These are phyloP conservation scores for Sebastes aleutianus DNA, from an alignment of 2,797 vertebrate genomes.

Conservation along the genomic window DNA sequence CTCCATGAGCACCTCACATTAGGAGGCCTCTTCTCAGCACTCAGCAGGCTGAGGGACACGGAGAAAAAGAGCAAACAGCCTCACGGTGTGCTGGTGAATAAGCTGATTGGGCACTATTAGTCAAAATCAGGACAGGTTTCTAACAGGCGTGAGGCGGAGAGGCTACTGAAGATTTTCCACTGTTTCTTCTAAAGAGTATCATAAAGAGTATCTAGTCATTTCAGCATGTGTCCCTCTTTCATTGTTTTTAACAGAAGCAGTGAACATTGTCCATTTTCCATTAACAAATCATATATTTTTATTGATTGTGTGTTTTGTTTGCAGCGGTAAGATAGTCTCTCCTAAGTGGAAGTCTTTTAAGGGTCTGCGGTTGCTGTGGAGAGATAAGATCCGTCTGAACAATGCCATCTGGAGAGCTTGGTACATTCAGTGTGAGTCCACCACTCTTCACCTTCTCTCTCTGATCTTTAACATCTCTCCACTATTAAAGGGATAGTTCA, in stretches of 20 bases:
- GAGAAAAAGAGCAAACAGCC: conserved; percentile 48
- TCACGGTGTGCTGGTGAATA: conserved; percentile 34
- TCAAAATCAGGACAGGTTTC: conserved; percentile 58
- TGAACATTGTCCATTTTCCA: background rate
- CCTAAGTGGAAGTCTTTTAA: conserved; percentile 99
- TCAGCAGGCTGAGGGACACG: conserved; percentile 46
- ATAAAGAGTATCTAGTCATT: background rate
- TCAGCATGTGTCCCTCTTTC: background rate
- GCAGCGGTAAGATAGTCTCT: conserved; percentile 93
- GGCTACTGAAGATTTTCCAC: background rate
- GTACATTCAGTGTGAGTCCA: conserved; percentile 96
- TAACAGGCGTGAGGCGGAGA: background rate
- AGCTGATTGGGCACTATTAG: conserved; percentile 47
- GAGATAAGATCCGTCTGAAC: conserved; percentile 98
- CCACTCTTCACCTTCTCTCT: background rate
- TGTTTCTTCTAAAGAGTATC: background rate
- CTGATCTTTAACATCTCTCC: background rate
- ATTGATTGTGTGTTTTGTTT: background rate
- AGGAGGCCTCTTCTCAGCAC: conserved; percentile 37
- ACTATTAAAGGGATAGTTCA: too few relatives aligned
- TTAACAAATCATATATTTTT: background rate
- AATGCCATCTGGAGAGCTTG: conserved; percentile 99
- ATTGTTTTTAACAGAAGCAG: background rate
- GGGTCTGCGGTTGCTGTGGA: conserved; percentile 92
- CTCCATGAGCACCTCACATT: conserved; percentile 61